These are phyloP conservation scores for Eupithecia insigniata DNA, from an alignment of 2,888 invertebrate genomes.

Conservation along the genomic window DNA sequence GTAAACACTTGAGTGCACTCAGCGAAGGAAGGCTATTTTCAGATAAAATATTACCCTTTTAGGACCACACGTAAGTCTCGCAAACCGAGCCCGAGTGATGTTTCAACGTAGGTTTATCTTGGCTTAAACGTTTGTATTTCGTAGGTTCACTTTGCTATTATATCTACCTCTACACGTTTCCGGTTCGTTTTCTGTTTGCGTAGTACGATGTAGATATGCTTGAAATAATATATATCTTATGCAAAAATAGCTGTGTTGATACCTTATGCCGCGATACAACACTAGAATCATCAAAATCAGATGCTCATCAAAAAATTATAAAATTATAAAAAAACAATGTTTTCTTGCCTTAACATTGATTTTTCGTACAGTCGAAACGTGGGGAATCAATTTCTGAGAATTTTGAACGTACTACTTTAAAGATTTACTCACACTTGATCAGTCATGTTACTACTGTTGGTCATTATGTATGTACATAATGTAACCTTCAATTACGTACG, in stretches of 20 bases:
- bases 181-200: not conserved
- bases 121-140: constrained; percentile 38
- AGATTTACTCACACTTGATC: no score
- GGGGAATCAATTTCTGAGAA: no score
- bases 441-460: no score
- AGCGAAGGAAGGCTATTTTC: constrained; percentile 64
- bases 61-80: constrained; percentile 69
- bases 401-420: no score
- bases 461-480: no score
- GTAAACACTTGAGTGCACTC: constrained; percentile 76
- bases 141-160: constrained; percentile 9
- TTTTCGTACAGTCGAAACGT: no score
- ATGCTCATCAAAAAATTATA: no score
- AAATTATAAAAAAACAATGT: no score
- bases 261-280: not conserved
- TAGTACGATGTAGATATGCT: not conserved
- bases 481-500: no score
- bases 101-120: constrained; percentile 50
- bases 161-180: not conserved
- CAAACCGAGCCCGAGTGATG: constrained; percentile 57
- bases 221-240: not conserved
- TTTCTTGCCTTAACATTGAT: no score
- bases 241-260: not conserved
- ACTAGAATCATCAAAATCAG: no score
- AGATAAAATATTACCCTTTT: constrained; percentile 80